phyloP scores from a whole-genome alignment of 2,113 vertebrate species.

The Hippocampus barbouri region DNA sequence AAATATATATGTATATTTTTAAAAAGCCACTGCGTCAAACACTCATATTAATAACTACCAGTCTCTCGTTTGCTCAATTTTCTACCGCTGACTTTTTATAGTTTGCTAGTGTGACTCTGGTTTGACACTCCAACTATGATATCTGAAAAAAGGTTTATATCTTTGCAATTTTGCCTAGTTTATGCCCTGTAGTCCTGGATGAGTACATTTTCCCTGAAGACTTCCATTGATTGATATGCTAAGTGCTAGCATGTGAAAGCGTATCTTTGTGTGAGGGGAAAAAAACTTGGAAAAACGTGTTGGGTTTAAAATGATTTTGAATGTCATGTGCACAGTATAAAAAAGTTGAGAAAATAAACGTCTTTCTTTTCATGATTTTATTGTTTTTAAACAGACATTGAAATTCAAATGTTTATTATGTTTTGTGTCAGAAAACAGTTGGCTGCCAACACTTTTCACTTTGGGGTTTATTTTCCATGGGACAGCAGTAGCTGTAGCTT shows the following conservation, averaged over 20 bases:
- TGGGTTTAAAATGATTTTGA: conserved; percentile 38
- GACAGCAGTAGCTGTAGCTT: no score
- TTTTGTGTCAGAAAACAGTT: background rate
- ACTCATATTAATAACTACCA: conserved; percentile 20
- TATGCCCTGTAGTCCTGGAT: conserved; percentile 43
- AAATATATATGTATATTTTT: conserved; percentile 38
- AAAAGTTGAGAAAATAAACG: conserved; percentile 48
- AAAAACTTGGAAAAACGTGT: conserved; percentile 47
- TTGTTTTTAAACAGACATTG: background rate
- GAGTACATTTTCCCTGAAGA: conserved; percentile 39
- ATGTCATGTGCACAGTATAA: conserved; percentile 22
- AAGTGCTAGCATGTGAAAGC: conserved; percentile 31
- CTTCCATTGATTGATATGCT: conserved; percentile 28
- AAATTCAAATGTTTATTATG: background rate
- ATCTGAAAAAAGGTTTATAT: conserved; percentile 49
- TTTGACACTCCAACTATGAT: conserved; percentile 45
- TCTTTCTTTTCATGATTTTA: background rate
- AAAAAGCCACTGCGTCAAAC: conserved; percentile 16
- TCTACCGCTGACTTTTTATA: conserved; percentile 32
- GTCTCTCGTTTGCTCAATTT: conserved; percentile 41
- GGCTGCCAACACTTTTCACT: no score
- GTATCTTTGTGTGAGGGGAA: conserved; percentile 31
- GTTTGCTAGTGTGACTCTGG: conserved; percentile 50
- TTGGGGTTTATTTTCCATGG: no score
- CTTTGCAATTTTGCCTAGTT: conserved; percentile 70